These are phyloP conservation scores for Luscinia megarhynchos DNA, from an alignment of 2,797 vertebrate genomes.

Conservation along the genomic window DNA sequence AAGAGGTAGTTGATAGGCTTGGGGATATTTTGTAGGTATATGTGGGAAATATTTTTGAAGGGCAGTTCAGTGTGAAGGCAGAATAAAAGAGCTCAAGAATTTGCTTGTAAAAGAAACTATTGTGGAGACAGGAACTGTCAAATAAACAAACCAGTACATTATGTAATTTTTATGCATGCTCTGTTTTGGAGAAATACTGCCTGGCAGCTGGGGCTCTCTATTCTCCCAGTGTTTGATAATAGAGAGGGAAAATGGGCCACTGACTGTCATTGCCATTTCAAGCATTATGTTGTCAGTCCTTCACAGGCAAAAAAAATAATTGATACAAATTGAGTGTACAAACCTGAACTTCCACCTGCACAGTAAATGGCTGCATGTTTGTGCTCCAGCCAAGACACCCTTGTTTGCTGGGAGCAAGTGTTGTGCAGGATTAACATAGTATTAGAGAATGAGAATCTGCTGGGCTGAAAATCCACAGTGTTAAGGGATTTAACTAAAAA, in stretches of 20 bases:
- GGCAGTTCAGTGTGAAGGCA: background rate
- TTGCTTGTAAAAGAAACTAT: background rate
- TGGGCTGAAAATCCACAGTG: slow-evolving; percentile 33
- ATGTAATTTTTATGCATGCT: slow-evolving; percentile 20
- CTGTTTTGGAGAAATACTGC: slow-evolving; percentile 13
- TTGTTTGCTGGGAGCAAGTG: background rate
- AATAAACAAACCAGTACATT: background rate
- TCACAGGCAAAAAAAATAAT: background rate
- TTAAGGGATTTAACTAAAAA: slow-evolving; percentile 66
- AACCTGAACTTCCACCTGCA: background rate
- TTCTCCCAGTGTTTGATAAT: background rate
- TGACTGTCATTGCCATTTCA: background rate
- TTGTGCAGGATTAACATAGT: slow-evolving; percentile 25
- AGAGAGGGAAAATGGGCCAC: slow-evolving; percentile 4
- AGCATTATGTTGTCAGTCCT: background rate
- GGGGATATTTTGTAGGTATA: background rate
- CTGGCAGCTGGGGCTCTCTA: slow-evolving; percentile 14
- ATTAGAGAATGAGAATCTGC: slow-evolving; percentile 48
- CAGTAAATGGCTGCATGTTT: background rate
- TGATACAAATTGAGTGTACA: background rate
- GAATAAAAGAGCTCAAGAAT: background rate
- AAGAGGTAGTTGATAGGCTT: background rate
- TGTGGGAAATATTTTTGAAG: background rate
- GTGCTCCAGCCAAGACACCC: background rate
- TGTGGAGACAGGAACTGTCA: background rate